Percentiles rank a stretch among this genome's conserved stretches.
phyloP scores from a whole-genome alignment of 2,113 vertebrate genomes.

The Cottus gobio region DNA sequence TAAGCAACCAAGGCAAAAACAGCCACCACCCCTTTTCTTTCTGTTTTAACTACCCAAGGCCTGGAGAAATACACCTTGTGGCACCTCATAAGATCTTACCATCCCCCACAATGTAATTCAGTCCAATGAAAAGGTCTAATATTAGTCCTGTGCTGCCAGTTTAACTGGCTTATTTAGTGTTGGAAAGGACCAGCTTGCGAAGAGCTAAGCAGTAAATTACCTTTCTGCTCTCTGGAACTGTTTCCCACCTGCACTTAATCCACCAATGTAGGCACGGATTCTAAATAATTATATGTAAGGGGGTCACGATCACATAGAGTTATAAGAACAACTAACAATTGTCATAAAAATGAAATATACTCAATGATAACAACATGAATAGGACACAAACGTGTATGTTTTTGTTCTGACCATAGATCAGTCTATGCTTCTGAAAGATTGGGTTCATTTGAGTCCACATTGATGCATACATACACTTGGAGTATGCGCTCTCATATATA shows the following conservation, averaged over 20 bases:
- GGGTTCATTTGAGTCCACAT: not conserved
- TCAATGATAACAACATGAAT: not conserved
- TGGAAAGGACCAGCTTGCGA: constrained; percentile 22
- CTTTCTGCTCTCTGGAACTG: constrained; percentile 7
- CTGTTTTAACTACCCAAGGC: constrained; percentile 62
- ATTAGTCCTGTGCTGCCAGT: constrained; percentile 47
- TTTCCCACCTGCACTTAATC: constrained; percentile 14
- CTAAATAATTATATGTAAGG: not conserved
- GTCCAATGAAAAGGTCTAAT: constrained; percentile 45
- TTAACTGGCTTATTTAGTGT: constrained; percentile 48
- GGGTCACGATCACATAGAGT: not conserved
- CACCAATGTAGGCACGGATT: not conserved
- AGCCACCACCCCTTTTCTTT: constrained; percentile 56
- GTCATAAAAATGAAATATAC: not conserved
- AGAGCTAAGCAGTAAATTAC: constrained; percentile 40
- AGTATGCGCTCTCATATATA: not conserved
- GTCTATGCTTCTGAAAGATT: not conserved
- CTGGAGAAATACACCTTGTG: constrained; percentile 52
- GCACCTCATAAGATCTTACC: constrained; percentile 49
- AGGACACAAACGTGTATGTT: not conserved
- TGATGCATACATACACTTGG: not conserved
- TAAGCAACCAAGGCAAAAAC: constrained; percentile 44
- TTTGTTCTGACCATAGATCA: not conserved
- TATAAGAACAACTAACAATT: not conserved
- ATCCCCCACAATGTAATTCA: constrained; percentile 44